phyloP scores from a whole-genome alignment of 1,140 invertebrate species.

The Achatina immaculata region DNA sequence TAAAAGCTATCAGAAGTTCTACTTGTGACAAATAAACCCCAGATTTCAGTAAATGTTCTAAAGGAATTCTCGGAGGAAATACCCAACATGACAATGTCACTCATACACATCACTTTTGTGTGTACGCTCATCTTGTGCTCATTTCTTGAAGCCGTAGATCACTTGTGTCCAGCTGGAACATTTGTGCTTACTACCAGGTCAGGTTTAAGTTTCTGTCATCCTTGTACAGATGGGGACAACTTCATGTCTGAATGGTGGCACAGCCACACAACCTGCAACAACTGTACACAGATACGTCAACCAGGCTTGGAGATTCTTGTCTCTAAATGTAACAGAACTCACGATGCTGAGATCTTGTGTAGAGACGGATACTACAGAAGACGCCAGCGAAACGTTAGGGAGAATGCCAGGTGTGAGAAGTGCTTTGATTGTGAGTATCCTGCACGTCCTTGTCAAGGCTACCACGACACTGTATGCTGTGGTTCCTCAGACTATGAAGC shows the following conservation, averaged over 20 bases:
- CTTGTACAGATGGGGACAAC: not conserved
- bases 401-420: not conserved
- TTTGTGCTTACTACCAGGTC: not conserved
- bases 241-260: not conserved
- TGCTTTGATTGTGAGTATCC: not conserved
- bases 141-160: too few relatives aligned
- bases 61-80: too few relatives aligned
- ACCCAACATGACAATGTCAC: too few relatives aligned
- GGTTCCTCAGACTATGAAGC: not conserved
- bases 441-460: not conserved
- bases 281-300: not conserved
- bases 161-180: not conserved
- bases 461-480: not conserved
- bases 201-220: not conserved
- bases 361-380: not conserved
- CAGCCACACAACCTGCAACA: not conserved
- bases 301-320: not conserved
- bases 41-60: too few relatives aligned
- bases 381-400: not conserved
- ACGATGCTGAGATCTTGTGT: not conserved
- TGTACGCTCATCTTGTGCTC: too few relatives aligned
- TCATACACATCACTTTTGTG: too few relatives aligned
- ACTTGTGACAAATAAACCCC: too few relatives aligned
- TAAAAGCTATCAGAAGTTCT: too few relatives aligned
- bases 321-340: not conserved